Evolutionary conservation across 1,140 invertebrate species (phyloP).

Genomic region (Trinorchestia longiramus): DNA sequence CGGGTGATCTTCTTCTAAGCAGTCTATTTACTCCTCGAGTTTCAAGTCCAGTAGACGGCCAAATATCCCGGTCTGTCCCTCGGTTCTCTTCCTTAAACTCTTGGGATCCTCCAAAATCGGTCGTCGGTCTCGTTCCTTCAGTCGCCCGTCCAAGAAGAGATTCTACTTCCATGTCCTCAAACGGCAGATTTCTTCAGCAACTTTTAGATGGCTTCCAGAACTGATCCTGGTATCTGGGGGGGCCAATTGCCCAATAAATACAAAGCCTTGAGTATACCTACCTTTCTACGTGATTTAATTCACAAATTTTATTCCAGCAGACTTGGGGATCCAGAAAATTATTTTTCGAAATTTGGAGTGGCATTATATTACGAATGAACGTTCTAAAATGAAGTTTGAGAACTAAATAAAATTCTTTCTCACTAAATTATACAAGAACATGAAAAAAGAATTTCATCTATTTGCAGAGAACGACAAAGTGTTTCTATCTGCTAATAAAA

Average conservation of each 20-base stretch:
- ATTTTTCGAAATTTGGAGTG: neutral
- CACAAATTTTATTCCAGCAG: neutral
- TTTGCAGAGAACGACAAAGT: neutral
- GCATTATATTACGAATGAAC: neutral
- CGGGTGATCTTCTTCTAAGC: constrained; percentile 30
- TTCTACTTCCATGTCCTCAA: constrained; percentile 11
- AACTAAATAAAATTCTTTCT: neutral
- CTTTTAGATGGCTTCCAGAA: constrained; percentile 27
- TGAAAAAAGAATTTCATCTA: neutral
- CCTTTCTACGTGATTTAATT: constrained; percentile 1
- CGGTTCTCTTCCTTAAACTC: neutral
- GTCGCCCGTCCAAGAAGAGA: neutral
- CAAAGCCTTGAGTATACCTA: neutral
- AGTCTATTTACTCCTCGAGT: constrained; percentile 24
- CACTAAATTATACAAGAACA: neutral
- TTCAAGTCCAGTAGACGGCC: constrained; percentile 11
- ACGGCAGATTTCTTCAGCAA: constrained; percentile 45
- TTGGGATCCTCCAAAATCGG: constrained; percentile 2
- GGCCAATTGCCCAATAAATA: constrained; percentile 39
- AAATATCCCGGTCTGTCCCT: constrained; percentile 11
- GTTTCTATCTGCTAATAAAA: neutral
- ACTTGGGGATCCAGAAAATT: neutral
- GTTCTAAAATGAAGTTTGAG: neutral
- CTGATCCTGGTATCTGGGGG: neutral
- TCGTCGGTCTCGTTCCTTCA: neutral